Base-by-base conservation (phyloP, 2,113 vertebrate species). In the Enhydra lutris region DNA sequence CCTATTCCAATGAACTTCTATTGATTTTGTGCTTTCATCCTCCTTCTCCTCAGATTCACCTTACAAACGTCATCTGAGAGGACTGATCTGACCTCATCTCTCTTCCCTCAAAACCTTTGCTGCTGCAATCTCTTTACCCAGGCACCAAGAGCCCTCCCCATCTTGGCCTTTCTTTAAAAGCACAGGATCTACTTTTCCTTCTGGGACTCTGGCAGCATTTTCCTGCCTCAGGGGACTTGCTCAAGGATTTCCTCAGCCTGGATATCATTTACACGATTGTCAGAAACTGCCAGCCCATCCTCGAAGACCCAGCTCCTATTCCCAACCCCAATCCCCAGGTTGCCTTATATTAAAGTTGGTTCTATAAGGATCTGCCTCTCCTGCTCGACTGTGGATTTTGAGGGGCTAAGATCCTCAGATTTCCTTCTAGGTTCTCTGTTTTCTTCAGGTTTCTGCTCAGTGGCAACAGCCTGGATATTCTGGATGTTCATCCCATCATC, bases 71-170 rank as follows among this genome's bases (percentile, higher is more conserved):
- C 31, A 57, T 12, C 9, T 2, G 8, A 18, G 47, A 89, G 10
- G 7, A 57, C 20, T 20, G 67, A n/a, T 50, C 23, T 65, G 57
- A 69, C 23, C 31, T 31, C 26, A 67, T 23, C 15, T 39, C 8
- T 17, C 26, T 84, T 5, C 14, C 7, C 47, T 50, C 42, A 65
- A 23, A 36, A 7, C 7, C 24, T 78, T 29, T 69, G 36, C 12
- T 3, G 3, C 14, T 63, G 10, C 4, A 6, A 4, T 52, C 42
- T 74, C 34, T 39, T 63, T n/a, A 55, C 36, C 55, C 34, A 39
- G 8, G 36, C 7, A 31, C 12, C 26, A 18, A 4, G 0, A 14
- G 0, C 0, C 23, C 4, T 24, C 29, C 21, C 7, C 6, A 9
- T 24, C 47, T 67, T 81, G 31, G 12, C 17, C 23, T 84, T 83